Base-by-base conservation (phyloP, 92 coral and sea anemone species). In the Porites divaricata region DNA sequence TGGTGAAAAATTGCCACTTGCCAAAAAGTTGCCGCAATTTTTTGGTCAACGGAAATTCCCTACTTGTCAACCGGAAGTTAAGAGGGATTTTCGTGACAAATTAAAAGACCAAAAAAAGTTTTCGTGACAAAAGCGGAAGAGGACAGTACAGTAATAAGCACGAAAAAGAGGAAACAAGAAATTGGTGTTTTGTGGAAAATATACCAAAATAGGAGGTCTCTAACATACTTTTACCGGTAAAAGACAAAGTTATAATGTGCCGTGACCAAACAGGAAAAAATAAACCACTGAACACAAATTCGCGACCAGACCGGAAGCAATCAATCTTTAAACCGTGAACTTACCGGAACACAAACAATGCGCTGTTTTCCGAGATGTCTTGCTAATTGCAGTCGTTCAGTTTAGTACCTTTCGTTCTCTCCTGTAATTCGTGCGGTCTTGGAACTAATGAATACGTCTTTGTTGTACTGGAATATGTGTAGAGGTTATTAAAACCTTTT, bases 281-380 rank as follows among this genome's bases (percentile, higher is more conserved):
- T 54, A 54, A 54, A 11, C 16, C 10, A 54, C 45, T 35, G 45
- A 54, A 54, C 12, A 54, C 14, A 54, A 54, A 54, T 74, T 61
- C 78, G 78, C 53, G 78, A 62, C 81, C 10, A 77, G 17, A 56
- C 66, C 79, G 79, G 79, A 56, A 75, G 50, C 24, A 17, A 56
- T 35, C 28, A 16, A 14, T 15, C 57, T 24, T 48, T 35, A 35
- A 4, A 61, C 48, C 81, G 41, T 52, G 19, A 80, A 75, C 9
- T 67, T 54, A 22, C 75, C 75, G 76, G 84, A 80, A 68, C 25
- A 80, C 53, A n/a, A 68, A 80, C 13, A 67, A 53, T 25, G 54
- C 20, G 26, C 51, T 7, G 56, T 54, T 35, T 35, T 35, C 45
- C 45, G 7, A 35, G 45, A 35, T 35, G 45, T 35, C 6, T 35